Percentiles rank a stretch among this genome's conserved stretches.
These are phyloP conservation scores for Gambusia yucatana DNA, from an alignment of 2,797 vertebrate species.

Conservation along the genomic window DNA sequence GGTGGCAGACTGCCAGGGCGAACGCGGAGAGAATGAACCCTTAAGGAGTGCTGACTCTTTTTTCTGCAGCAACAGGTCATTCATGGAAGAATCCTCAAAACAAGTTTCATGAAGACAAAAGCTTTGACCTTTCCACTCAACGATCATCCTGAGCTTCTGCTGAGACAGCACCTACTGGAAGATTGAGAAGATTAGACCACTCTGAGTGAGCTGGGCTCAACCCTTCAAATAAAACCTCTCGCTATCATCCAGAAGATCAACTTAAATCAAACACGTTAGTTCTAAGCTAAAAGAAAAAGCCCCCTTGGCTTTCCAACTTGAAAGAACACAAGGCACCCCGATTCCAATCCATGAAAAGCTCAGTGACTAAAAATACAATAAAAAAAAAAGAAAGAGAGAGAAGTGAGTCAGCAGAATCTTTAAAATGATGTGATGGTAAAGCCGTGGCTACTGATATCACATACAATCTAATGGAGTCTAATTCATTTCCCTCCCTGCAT, in stretches of 20 bases:
- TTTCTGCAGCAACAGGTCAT: conserved; percentile 65
- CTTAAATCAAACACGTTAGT: conserved; percentile 69
- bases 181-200: conserved; percentile 70
- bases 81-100: conserved; percentile 65
- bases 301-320: conserved; percentile 46
- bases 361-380: conserved; percentile 27
- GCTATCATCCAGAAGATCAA: conserved; percentile 61
- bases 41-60: conserved; percentile 47
- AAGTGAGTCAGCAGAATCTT: conserved; percentile 80
- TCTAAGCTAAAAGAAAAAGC: conserved; percentile 52
- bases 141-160: conserved; percentile 65
- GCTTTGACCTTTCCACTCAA: conserved; percentile 66
- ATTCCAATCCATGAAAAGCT: conserved; percentile 43
- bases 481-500: conserved; percentile 81
- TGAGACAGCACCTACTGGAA: conserved; percentile 65
- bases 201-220: conserved; percentile 52
- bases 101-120: conserved; percentile 62
- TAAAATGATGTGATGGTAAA: conserved; percentile 60
- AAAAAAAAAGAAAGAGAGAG: conserved; percentile 19
- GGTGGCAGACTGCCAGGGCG: conserved; percentile 72
- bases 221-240: conserved; percentile 67
- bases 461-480: conserved; percentile 79
- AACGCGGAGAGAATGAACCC: conserved; percentile 64
- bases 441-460: conserved; percentile 74
- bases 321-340: conserved; percentile 51